A percentile compares a stretch with the other conserved stretches of the same genome.
Evolutionary conservation across 2,113 vertebrate genomes (phyloP).

Genomic region (Bubo blakistoni): DNA sequence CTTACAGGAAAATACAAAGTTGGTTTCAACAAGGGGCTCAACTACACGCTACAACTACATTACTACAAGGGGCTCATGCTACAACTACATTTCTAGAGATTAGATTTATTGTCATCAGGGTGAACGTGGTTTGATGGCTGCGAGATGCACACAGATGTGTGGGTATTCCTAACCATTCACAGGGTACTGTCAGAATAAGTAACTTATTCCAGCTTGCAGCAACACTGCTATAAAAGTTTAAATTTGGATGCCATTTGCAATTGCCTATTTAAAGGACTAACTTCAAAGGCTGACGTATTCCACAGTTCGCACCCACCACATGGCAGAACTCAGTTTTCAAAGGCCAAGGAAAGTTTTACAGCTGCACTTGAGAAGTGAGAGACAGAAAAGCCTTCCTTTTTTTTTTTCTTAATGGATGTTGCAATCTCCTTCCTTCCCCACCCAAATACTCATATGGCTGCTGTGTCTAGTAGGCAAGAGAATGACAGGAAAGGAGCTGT

Average conservation of each 20-base stretch:
- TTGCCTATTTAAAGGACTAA: conserved; percentile 1
- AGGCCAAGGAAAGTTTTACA: conserved; percentile 55
- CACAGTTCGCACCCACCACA: neutral
- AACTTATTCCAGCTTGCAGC: neutral
- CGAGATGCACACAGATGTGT: neutral
- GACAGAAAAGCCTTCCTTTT: neutral
- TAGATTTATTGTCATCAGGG: neutral
- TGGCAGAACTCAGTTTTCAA: neutral
- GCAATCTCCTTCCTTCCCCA: conserved; percentile 67
- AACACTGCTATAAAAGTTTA: neutral
- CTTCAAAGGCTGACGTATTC: conserved; percentile 24
- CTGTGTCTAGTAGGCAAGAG: conserved; percentile 35
- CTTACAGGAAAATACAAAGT: neutral
- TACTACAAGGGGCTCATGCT: neutral
- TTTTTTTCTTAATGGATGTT: conserved; percentile 33
- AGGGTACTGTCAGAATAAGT: neutral
- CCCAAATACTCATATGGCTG: conserved; percentile 53
- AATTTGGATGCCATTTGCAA: neutral
- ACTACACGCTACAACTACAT: too few relatives aligned
- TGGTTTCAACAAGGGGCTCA: neutral
- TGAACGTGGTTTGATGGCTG: neutral
- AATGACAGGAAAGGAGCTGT: conserved; percentile 58
- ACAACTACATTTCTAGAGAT: neutral
- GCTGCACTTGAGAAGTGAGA: conserved; percentile 1
- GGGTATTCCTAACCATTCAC: neutral